A percentile compares a stretch with the other conserved stretches of the same genome.
Evolutionary conservation across 1,140 invertebrate species (phyloP).

Genomic region (Meloidogyne exigua): DNA sequence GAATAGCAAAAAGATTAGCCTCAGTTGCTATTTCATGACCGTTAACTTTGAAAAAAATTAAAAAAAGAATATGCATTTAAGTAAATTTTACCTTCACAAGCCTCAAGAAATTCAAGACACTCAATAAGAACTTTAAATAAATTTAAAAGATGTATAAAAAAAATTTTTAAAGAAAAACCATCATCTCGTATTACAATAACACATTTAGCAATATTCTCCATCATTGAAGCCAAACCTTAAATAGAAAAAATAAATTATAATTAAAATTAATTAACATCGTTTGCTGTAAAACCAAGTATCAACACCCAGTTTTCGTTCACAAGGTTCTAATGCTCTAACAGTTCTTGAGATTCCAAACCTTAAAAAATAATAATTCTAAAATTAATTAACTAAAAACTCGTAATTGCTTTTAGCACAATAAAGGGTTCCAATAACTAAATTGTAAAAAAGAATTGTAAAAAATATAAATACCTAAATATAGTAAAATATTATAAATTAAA

Average conservation of each 20-base stretch:
- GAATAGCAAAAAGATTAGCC: conserved; percentile 78
- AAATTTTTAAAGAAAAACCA: conserved; percentile 14
- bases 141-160: conserved; percentile 77
- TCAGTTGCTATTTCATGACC: conserved; percentile 80
- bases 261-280: conserved; percentile 72
- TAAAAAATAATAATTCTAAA: not conserved
- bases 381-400: conserved; percentile 67
- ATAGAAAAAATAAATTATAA: not conserved
- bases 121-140: conserved; percentile 82
- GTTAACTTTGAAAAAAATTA: conserved; percentile 65
- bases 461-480: not conserved
- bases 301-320: conserved; percentile 87
- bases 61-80: not conserved
- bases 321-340: conserved; percentile 91
- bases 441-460: conserved; percentile 66
- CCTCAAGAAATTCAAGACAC: conserved; percentile 85
- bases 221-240: conserved; percentile 74
- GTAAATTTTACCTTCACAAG: conserved; percentile 73
- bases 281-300: conserved; percentile 98
- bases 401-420: conserved; percentile 97
- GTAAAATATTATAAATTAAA: not conserved
- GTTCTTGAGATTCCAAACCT: conserved; percentile 91
- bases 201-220: conserved; percentile 77
- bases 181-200: conserved; percentile 81
- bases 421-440: conserved; percentile 92